Percentiles rank a stretch among this genome's conserved stretches.
These are phyloP conservation scores for Platysternon megacephalum DNA, from an alignment of 2,113 vertebrate genomes.

Conservation along the genomic window DNA sequence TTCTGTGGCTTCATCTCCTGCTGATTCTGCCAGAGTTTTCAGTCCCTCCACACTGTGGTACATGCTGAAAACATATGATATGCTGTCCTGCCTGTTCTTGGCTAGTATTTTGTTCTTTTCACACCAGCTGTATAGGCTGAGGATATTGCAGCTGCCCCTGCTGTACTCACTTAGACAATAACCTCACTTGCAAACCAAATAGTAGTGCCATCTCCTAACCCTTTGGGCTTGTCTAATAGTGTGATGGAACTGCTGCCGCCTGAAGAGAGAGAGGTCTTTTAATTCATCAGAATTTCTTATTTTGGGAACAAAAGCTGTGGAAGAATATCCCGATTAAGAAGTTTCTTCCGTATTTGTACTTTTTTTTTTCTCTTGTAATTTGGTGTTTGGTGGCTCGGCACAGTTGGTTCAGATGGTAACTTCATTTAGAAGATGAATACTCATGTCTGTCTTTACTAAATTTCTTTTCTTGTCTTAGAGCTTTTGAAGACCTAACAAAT, in stretches of 20 bases:
- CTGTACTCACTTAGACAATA: background rate
- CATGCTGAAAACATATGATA: background rate
- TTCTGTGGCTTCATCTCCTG: background rate
- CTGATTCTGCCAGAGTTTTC: background rate
- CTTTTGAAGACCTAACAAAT: constrained; percentile 87
- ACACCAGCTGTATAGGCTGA: background rate
- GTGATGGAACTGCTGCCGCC: background rate
- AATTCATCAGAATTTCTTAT: background rate
- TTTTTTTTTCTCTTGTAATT: background rate
- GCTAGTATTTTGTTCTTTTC: background rate
- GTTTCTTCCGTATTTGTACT: background rate
- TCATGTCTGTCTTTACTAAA: background rate
- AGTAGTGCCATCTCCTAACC: background rate
- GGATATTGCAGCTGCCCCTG: background rate
- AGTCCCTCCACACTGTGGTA: background rate
- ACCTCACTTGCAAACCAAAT: background rate
- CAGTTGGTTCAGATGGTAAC: background rate
- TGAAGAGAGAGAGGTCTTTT: background rate
- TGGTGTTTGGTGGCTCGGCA: background rate
- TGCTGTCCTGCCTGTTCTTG: background rate
- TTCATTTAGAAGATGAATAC: background rate
- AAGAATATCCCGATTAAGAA: background rate
- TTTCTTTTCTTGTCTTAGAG: constrained; percentile 76
- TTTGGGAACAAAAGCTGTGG: background rate
- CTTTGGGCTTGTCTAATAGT: background rate